phyloP scores from a whole-genome alignment of 2,113 vertebrate species.

The Lasiurus cinereus region DNA sequence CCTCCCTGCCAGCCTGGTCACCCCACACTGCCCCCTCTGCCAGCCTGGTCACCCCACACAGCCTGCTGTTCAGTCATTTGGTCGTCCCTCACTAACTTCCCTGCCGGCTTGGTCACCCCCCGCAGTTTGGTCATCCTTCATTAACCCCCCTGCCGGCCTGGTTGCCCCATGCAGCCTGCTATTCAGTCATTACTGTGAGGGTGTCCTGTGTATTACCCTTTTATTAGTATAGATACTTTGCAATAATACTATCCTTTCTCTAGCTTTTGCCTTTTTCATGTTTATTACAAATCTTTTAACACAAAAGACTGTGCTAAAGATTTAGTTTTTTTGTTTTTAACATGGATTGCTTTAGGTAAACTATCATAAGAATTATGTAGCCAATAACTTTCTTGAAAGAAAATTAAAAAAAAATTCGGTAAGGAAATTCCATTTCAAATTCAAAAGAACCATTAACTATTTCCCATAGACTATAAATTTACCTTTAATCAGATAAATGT shows the following conservation, averaged over 20 bases:
- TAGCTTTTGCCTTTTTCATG: not conserved
- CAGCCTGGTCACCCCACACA: too few relatives aligned
- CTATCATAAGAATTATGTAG: constrained; percentile 1
- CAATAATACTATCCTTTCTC: not conserved
- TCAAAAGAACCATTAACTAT: not conserved
- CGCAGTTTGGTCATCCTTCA: too few relatives aligned
- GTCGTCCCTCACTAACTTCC: too few relatives aligned
- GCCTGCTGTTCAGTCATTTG: too few relatives aligned
- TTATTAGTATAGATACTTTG: not conserved
- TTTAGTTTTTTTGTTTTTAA: constrained; percentile 17
- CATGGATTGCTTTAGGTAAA: not conserved
- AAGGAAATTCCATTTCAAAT: constrained; percentile 28
- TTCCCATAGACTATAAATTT: not conserved
- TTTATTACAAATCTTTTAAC: not conserved
- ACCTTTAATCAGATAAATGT: not conserved
- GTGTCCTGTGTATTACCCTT: too few relatives aligned
- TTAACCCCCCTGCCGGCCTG: too few relatives aligned
- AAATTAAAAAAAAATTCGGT: not conserved
- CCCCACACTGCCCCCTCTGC: too few relatives aligned
- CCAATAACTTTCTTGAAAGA: constrained; percentile 17
- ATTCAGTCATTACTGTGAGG: too few relatives aligned
- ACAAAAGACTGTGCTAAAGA: not conserved
- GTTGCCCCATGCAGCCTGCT: too few relatives aligned
- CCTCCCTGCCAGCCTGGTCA: too few relatives aligned
- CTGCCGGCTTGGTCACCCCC: too few relatives aligned